These are phyloP conservation scores for Schrankia costaestrigalis DNA, from an alignment of 2,888 invertebrate species.

Conservation along the genomic window DNA sequence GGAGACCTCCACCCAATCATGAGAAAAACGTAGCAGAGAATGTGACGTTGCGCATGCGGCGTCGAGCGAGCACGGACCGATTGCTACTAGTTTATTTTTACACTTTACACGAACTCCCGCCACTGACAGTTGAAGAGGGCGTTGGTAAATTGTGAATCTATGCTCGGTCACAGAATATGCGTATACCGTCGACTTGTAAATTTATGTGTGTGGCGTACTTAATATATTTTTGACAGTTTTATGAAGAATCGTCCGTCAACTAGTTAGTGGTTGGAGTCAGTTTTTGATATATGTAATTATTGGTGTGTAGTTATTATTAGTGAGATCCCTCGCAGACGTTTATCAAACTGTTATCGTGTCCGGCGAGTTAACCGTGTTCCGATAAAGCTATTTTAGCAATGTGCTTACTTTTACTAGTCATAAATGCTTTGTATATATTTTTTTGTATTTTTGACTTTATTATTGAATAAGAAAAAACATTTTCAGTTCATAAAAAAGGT, in stretches of 20 bases:
- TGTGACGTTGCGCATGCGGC: slow-evolving; percentile 10
- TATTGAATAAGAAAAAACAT: slow-evolving; percentile 55
- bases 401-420: slow-evolving; percentile 75
- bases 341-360: slow-evolving; percentile 50
- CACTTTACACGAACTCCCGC: slow-evolving; percentile 41
- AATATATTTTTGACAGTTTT: slow-evolving; percentile 43
- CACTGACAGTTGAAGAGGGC: slow-evolving; percentile 38
- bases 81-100: slow-evolving; percentile 40
- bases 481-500: slow-evolving; percentile 55
- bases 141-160: slow-evolving; percentile 25
- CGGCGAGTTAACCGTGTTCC: slow-evolving; percentile 40
- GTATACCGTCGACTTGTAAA: slow-evolving; percentile 24
- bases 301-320: slow-evolving; percentile 47
- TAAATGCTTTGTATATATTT: slow-evolving; percentile 73
- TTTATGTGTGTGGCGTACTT: slow-evolving; percentile 34
- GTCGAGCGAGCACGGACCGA: slow-evolving; percentile 17
- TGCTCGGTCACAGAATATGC: slow-evolving; percentile 24
- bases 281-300: slow-evolving; percentile 63
- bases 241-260: slow-evolving; percentile 37
- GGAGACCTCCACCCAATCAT: slow-evolving; percentile 69
- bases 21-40: slow-evolving; percentile 57
- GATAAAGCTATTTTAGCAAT: slow-evolving; percentile 54
- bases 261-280: slow-evolving; percentile 46
- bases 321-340: slow-evolving; percentile 59
- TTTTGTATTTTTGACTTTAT: slow-evolving; percentile 65